These are phyloP conservation scores for Aleadryas rufinucha DNA, from an alignment of 2,113 vertebrate species.

Conservation along the genomic window DNA sequence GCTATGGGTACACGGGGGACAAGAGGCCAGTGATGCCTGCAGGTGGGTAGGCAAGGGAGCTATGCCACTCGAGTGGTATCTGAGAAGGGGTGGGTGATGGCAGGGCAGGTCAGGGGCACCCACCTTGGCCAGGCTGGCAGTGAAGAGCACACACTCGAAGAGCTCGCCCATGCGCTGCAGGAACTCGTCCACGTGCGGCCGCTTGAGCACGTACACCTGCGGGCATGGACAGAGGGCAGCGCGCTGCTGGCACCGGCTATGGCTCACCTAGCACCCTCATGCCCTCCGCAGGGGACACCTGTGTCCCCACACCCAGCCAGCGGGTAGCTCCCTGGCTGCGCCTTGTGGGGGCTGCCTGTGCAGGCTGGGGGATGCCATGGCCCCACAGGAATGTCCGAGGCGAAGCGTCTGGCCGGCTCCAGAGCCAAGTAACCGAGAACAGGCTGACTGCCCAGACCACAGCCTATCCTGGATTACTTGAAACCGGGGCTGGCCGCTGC, in stretches of 20 bases:
- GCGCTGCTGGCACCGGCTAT: fast-evolving
- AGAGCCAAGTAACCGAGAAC: slow-evolving; percentile 95
- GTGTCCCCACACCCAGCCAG: background rate
- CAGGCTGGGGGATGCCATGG: fast-evolving
- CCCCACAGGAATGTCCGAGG: background rate
- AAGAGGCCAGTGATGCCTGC: fast-evolving
- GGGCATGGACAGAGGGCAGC: background rate
- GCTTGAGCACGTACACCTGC: slow-evolving; percentile 94
- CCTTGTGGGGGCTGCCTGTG: fast-evolving
- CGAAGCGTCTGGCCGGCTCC: slow-evolving; percentile 69
- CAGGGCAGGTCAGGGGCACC: background rate
- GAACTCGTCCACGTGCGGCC: slow-evolving; percentile 94
- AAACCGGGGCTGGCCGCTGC: slow-evolving; percentile 81
- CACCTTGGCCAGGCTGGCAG: slow-evolving; percentile 96
- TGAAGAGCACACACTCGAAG: slow-evolving; percentile 97
- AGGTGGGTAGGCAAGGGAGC: background rate
- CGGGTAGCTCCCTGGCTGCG: fast-evolving
- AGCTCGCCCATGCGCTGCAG: slow-evolving; percentile 93
- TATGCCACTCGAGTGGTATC: fast-evolving
- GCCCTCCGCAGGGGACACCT: background rate
- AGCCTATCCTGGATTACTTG: slow-evolving; percentile 99
- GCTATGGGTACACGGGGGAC: background rate
- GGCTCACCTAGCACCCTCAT: fast-evolving
- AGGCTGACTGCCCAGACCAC: slow-evolving; percentile 87
- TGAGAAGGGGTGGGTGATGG: fast-evolving